Evolutionary conservation across 1,140 invertebrate genomes (phyloP).

Genomic region (Wasmannia auropunctata): DNA sequence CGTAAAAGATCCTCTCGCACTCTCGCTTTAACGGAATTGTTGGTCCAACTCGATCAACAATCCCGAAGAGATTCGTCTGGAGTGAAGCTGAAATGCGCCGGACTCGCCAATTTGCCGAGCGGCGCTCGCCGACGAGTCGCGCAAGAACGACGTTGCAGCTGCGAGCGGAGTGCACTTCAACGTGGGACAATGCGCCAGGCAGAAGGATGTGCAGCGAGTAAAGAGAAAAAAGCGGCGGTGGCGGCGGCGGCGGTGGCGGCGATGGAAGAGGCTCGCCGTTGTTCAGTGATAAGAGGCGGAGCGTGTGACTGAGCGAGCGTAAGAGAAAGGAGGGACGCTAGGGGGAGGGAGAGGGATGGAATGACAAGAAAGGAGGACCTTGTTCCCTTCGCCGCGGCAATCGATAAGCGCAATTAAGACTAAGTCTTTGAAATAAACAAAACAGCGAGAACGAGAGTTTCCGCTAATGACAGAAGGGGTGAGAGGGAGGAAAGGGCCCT

Average conservation of each 20-base stretch:
- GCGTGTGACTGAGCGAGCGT: constrained; percentile 33
- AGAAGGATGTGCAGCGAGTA: background rate
- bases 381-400: constrained; percentile 12
- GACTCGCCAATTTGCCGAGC: constrained; percentile 39
- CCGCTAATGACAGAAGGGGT: constrained; percentile 10
- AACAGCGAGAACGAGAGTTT: constrained; percentile 3
- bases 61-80: constrained; percentile 9
- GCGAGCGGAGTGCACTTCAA: constrained; percentile 49
- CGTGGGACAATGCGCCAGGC: constrained; percentile 46
- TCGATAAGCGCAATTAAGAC: constrained; percentile 60
- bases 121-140: background rate
- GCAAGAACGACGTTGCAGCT: constrained; percentile 35
- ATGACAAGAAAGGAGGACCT: constrained; percentile 3
- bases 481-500: background rate
- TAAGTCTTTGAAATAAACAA: constrained; percentile 16
- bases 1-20: background rate
- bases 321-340: background rate
- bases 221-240: constrained; percentile 2
- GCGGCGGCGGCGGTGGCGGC: background rate
- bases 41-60: background rate
- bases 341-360: background rate
- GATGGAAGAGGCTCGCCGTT: constrained; percentile 29
- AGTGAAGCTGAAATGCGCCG: background rate
- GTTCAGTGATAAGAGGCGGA: constrained; percentile 52
- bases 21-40: background rate